phyloP scores from a whole-genome alignment of 2,113 vertebrate genomes.

The Thermophis baileyi region DNA sequence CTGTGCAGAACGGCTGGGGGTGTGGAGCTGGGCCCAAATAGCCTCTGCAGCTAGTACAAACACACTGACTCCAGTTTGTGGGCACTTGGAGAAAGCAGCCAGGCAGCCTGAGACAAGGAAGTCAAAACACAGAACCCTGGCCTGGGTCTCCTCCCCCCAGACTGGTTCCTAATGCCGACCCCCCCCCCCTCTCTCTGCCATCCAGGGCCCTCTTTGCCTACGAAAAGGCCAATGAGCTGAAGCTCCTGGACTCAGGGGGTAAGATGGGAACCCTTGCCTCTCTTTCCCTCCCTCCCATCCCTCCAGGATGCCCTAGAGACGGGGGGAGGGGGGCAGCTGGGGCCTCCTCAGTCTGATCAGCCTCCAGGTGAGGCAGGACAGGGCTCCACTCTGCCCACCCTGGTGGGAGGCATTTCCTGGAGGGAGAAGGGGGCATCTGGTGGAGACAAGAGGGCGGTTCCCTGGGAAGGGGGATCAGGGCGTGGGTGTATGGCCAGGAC shows the following conservation, averaged over 20 bases:
- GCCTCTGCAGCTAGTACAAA: not conserved
- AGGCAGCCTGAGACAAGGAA: not conserved
- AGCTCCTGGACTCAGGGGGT: slow-evolving; percentile 81
- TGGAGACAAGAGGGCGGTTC: not conserved
- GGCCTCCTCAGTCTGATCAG: not conserved
- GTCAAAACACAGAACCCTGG: not conserved
- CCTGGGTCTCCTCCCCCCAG: not conserved
- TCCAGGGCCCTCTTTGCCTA: slow-evolving; percentile 80
- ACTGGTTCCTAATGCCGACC: accelerated
- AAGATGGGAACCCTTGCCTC: not conserved
- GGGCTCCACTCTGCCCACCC: not conserved
- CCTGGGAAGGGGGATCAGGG: not conserved
- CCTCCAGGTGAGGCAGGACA: not conserved
- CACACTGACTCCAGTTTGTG: not conserved
- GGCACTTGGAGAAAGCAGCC: not conserved
- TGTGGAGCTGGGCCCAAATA: not conserved
- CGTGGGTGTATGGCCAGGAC: not conserved
- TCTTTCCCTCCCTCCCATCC: not conserved
- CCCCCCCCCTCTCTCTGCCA: not conserved
- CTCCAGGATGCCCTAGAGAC: not conserved
- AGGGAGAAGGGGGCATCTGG: not conserved
- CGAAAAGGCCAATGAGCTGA: slow-evolving; percentile 77
- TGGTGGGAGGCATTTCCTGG: no score
- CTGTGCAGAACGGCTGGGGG: not conserved
- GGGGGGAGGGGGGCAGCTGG: not conserved